Evolutionary conservation across 2,888 invertebrate species (phyloP), one percentile per base, ranked within the genome.

Genomic region (Dryobotodes eremita): DNA sequence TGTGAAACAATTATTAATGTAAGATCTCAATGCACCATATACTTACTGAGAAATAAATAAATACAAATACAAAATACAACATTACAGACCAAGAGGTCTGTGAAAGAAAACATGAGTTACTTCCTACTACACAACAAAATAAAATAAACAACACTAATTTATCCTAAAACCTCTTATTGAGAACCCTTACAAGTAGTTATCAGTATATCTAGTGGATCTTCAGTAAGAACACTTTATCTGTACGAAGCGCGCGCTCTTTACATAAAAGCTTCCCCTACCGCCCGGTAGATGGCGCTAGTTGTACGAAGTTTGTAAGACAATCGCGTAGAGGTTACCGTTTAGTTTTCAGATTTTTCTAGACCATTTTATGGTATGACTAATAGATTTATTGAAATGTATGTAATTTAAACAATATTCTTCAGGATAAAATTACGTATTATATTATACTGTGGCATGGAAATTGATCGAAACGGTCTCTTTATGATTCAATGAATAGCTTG

Each of bases 271-370:
- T 92, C 91, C 79, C 87, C 96, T 96, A 96, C 92, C 94, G 93
- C 92, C 91, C 93, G 88, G 89, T 89, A 96, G 96, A 96, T 96
- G 96, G 95, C 96, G 94, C 57, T 90, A 89, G 71, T 46, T 48
- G 91, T 89, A 79, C 53, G 42, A 83, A 73, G 83, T 81, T 75
- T 65, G 46, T 61, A 53, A 53, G 20, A 59, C 46, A 50, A 59
- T 26, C 48, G 2, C 42, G 6, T 36, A 57, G 23, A 68, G 7
- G n/a, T 4, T 50, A 23, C 57, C 31, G 1, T 31, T 62, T 36
- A 36, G 71, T 57, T 73, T 70, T 55, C 8, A 17, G 73, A 84
- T 15, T 64, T 71, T 84, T 87, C 87, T 79, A 84, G 87, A 74
- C 31, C 48, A 87, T 55, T 72, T 84, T 86, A 57, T 23, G 31